Conservation (phyloP, 2,797 vertebrate species). For the Setipinna tenuifilis region DNA sequence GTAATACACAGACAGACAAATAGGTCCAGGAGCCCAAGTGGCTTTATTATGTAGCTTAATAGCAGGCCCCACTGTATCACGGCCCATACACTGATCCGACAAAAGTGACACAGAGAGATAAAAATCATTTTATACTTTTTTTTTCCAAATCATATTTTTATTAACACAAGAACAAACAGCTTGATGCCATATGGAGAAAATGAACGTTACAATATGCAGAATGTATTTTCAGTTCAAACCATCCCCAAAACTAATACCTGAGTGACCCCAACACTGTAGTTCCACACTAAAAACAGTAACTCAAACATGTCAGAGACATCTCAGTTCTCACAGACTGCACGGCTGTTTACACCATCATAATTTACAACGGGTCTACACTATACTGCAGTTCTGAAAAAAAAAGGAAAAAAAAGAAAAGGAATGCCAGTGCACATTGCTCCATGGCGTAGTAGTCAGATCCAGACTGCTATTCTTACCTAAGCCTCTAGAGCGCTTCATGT, state of each 20-base stretch:
- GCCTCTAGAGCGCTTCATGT: no score
- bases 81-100: background rate
- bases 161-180: background rate
- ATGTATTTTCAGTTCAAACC: background rate
- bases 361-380: background rate
- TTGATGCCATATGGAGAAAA: background rate
- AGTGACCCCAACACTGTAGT: slow-evolving; percentile 4
- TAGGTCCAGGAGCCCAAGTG: no score
- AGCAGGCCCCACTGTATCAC: background rate
- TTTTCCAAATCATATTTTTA: background rate
- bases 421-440: background rate
- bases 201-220: slow-evolving; percentile 3
- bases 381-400: background rate
- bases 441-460: background rate
- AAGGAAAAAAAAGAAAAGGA: background rate
- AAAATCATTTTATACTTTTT: background rate
- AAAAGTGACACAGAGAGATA: background rate
- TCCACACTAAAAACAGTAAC: background rate
- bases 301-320: background rate
- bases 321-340: background rate
- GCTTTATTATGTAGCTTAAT: no score
- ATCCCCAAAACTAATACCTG: background rate
- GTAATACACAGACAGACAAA: no score
- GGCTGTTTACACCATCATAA: background rate
- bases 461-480: background rate